Conservation (phyloP, 64 coral and sea anemone genomes). For the Montipora capricornis region DNA sequence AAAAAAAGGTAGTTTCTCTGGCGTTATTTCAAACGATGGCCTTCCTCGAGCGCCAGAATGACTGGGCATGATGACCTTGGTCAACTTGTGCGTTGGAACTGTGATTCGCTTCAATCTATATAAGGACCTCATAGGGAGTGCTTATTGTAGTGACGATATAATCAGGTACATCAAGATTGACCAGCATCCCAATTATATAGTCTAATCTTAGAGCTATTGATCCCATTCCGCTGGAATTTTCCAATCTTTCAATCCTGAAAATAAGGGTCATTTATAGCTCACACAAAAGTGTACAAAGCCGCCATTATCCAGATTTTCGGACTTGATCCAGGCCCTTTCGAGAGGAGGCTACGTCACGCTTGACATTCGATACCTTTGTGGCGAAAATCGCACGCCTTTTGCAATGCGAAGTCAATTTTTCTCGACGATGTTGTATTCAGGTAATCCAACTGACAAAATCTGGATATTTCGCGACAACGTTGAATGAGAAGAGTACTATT, state of each 20-base stretch:
- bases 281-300: neutral
- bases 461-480: too few species aligned
- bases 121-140: too few species aligned
- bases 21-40: slow-evolving; percentile 41
- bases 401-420: too few species aligned
- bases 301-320: too few species aligned
- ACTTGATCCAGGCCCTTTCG: too few species aligned
- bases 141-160: neutral
- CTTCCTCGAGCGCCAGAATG: slow-evolving; percentile 25
- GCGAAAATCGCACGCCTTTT: too few species aligned
- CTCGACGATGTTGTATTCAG: too few species aligned
- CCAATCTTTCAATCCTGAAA: slow-evolving; percentile 22
- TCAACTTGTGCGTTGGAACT: neutral
- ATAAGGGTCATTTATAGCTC: slow-evolving; percentile 55
- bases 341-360: too few species aligned
- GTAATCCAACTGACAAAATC: too few species aligned
- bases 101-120: neutral
- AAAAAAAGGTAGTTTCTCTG: slow-evolving; percentile 3
- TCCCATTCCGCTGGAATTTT: neutral
- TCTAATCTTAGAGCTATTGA: slow-evolving; percentile 38
- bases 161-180: slow-evolving; percentile 47
- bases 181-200: slow-evolving; percentile 48
- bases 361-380: too few species aligned
- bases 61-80: neutral
- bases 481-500: too few species aligned